Conservation (phyloP, 2,888 invertebrate species). For the Amiota communis region DNA sequence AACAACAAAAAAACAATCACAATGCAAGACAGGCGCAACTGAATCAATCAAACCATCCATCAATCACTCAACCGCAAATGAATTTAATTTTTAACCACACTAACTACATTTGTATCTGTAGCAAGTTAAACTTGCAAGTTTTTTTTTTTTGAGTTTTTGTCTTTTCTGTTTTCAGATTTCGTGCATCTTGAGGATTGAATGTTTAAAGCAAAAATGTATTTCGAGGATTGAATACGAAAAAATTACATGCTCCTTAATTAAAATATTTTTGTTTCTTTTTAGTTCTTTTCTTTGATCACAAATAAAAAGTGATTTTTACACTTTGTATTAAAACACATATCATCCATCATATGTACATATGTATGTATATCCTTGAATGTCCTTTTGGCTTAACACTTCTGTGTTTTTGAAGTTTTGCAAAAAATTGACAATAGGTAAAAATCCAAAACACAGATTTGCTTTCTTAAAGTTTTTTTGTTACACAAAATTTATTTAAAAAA, state of each 20-base stretch:
- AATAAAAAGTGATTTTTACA: too few species aligned
- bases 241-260: background rate
- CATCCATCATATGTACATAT: background rate
- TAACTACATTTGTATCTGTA: slow-evolving; percentile 15
- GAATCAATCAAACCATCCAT: slow-evolving; percentile 65
- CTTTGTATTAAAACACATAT: background rate
- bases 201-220: too few species aligned
- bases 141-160: background rate
- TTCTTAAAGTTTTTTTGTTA: background rate
- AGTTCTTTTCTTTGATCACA: too few species aligned
- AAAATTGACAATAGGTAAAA: background rate
- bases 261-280: background rate
- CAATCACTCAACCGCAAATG: slow-evolving; percentile 60
- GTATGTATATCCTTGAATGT: slow-evolving; percentile 19
- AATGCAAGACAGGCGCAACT: slow-evolving; percentile 35
- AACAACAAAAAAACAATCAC: background rate
- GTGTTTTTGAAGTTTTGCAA: slow-evolving; percentile 2
- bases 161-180: too few species aligned
- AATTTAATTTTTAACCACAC: slow-evolving; percentile 57
- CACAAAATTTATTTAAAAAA: background rate
- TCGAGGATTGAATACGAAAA: background rate
- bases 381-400: slow-evolving; percentile 9
- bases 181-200: background rate
- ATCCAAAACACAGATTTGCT: background rate
- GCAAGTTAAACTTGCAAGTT: slow-evolving; percentile 43